Evolutionary conservation across 2,797 vertebrate genomes (phyloP), one percentile per base, ranked within the genome.

Genomic region (Eptatretus atami): DNA sequence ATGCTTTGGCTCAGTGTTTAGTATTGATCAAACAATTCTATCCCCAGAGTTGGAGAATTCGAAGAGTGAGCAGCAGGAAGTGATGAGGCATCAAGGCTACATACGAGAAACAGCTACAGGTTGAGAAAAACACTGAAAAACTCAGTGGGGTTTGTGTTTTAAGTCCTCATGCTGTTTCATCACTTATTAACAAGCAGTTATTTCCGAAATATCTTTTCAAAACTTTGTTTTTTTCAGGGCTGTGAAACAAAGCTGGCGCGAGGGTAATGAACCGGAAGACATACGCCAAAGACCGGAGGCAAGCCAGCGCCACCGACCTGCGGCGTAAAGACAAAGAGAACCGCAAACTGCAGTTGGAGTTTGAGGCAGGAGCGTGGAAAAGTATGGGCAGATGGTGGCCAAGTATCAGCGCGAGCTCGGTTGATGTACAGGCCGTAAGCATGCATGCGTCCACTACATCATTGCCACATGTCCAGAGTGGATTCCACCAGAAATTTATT

Each of bases 261-360:
- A 98, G n/a, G 77, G 94, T 98, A 70, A 85, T 98, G 86, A 94
- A 98, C 76, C 78, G 86, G 66, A 96, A 92, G 83, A 82, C 71
- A 76, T 82, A 2, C 77, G 77, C 1, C 76, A n/a, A 72, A 0
- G 77, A 72, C 63, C 54, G 83, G 68, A 87, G 86, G 63, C 84
- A 90, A 6, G 86, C 87, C 52, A 88, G 83, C 54, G 88, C 94
- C 77, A 87, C 86, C 1, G 92, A 98, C 63, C 78, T 98, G 70
- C 76, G 83, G 66, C 78, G 87, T 63, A 96, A 96, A 70, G 92
- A 98, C 65, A 98, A 98, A 71, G 92, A 98, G 73, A 98, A 98
- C 72, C 77, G 84, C 73, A 95, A 94, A 73, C 75, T 98, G 65
- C 92, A 98, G 67, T 76, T 94, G 76, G 92, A 96, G 70, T 75